phyloP scores from a whole-genome alignment of 2,113 vertebrate genomes.

The Hemicordylus capensis region DNA sequence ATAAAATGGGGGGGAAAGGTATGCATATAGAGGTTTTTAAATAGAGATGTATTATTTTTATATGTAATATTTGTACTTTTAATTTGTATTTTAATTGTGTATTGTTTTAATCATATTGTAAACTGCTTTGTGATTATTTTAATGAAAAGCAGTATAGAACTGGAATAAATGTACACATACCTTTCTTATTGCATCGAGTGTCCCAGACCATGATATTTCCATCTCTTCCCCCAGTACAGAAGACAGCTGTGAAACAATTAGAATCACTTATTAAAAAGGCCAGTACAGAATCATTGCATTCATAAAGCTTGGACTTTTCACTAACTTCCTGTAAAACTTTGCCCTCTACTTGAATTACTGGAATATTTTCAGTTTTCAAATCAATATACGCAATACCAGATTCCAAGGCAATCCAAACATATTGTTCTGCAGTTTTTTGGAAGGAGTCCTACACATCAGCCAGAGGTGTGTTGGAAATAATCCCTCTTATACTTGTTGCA shows the following conservation, averaged over 20 bases:
- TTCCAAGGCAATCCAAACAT: not conserved
- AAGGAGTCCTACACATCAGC: not conserved
- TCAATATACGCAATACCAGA: not conserved
- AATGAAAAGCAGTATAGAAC: no score
- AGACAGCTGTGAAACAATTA: constrained; percentile 83
- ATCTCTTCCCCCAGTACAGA: constrained; percentile 95
- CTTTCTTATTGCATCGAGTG: constrained; percentile 96
- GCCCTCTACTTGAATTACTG: not conserved
- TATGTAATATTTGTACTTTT: no score
- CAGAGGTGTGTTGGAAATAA: not conserved
- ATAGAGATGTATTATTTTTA: no score
- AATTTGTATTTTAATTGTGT: no score
- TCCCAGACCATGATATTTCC: constrained; percentile 99
- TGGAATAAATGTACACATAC: constrained; percentile 62
- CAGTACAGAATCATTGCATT: not conserved
- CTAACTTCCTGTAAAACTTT: not conserved
- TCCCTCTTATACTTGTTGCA: not conserved
- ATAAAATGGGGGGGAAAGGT: no score
- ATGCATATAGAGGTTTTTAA: no score
- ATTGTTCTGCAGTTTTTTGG: not conserved
- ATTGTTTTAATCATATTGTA: no score
- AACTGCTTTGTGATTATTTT: no score
- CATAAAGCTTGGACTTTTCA: not conserved
- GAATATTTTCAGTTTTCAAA: not conserved
- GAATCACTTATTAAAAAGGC: not conserved